Conservation (phyloP, 2,113 vertebrate species). For the Ciconia stormi region DNA sequence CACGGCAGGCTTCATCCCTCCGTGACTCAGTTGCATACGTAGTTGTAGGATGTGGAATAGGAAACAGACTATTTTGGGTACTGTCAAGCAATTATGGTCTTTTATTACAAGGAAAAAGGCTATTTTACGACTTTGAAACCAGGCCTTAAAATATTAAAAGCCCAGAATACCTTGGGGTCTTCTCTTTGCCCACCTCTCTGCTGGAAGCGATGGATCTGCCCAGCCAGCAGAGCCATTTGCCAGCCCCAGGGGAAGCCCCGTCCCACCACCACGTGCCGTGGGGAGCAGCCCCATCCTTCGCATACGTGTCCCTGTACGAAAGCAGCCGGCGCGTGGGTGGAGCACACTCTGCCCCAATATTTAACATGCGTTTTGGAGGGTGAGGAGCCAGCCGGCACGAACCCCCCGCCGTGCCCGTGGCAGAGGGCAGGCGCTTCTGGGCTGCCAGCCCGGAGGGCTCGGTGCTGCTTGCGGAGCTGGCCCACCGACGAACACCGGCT, state of each 20-base stretch:
- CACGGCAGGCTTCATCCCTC: fast-evolving
- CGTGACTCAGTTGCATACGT: background rate
- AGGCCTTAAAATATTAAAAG: background rate
- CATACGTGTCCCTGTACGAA: fast-evolving
- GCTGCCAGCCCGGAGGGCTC: background rate
- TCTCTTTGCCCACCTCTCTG: background rate
- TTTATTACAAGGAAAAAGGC: background rate
- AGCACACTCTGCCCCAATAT: background rate
- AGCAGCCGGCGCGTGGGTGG: background rate
- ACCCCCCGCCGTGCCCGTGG: fast-evolving
- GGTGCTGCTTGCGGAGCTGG: fast-evolving
- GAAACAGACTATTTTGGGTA: background rate
- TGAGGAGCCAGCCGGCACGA: fast-evolving
- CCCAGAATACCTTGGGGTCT: background rate
- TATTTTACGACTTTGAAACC: background rate
- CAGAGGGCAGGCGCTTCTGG: background rate
- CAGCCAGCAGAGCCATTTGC: background rate
- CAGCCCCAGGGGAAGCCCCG: background rate
- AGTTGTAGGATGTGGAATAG: background rate
- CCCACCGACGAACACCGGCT: fast-evolving
- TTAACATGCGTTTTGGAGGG: background rate
- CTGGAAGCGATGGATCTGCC: background rate
- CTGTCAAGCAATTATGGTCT: background rate
- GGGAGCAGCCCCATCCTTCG: background rate
- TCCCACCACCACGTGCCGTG: fast-evolving